Conservation (phyloP, 1,140 invertebrate genomes). For the Listronotus bonariensis region DNA sequence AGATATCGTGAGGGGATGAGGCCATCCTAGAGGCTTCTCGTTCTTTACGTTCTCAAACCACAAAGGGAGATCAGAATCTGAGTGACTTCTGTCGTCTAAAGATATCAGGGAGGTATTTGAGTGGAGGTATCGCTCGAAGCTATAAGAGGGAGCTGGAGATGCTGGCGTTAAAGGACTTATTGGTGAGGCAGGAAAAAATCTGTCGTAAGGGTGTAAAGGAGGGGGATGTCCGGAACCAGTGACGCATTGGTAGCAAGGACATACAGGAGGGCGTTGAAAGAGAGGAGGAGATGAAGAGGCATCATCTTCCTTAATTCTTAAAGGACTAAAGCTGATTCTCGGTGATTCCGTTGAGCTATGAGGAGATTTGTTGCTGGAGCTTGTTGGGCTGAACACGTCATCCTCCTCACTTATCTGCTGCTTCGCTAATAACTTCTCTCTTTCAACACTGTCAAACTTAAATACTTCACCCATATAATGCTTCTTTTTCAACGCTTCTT, state of each 20-base stretch:
- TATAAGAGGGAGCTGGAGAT: slow-evolving; percentile 61
- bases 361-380: slow-evolving; percentile 60
- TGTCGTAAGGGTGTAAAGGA: slow-evolving; percentile 60
- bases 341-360: slow-evolving; percentile 63
- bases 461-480: slow-evolving; percentile 58
- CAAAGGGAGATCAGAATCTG: slow-evolving; percentile 70
- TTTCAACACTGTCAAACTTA: slow-evolving; percentile 59
- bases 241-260: slow-evolving; percentile 58
- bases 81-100: slow-evolving; percentile 71
- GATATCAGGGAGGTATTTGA: slow-evolving; percentile 75
- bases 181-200: slow-evolving; percentile 64
- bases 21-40: slow-evolving; percentile 46
- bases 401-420: slow-evolving; percentile 56
- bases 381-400: slow-evolving; percentile 63
- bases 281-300: slow-evolving; percentile 51
- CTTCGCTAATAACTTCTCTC: slow-evolving; percentile 53
- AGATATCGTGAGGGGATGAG: slow-evolving; percentile 54
- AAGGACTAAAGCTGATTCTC: slow-evolving; percentile 63
- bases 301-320: slow-evolving; percentile 62
- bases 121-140: slow-evolving; percentile 73
- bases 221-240: slow-evolving; percentile 57
- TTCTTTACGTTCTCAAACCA: slow-evolving; percentile 59
- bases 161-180: slow-evolving; percentile 65
- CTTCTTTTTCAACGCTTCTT: slow-evolving; percentile 46
- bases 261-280: slow-evolving; percentile 55